These are phyloP conservation scores for Bradypodion pumilum DNA, from an alignment of 2,797 vertebrate genomes.

Conservation along the genomic window DNA sequence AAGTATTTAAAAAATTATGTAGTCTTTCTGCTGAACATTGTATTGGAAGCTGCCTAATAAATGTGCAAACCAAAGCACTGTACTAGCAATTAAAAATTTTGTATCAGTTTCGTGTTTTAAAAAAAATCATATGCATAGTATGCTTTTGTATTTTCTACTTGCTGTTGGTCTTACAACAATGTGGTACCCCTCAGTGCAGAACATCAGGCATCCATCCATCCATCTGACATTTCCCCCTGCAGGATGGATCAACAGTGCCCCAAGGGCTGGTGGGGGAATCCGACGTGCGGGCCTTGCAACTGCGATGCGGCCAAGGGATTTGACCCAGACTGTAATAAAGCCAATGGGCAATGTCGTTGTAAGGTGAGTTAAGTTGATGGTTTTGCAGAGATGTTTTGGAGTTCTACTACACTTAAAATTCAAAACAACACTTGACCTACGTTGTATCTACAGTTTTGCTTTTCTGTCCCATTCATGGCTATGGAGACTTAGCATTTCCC, in stretches of 20 bases:
- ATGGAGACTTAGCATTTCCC: background rate
- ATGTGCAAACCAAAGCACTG: background rate
- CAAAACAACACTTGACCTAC: background rate
- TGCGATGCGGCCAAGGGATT: slow-evolving; percentile 93
- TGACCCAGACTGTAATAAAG: slow-evolving; percentile 97
- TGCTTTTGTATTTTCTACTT: background rate
- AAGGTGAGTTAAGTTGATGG: slow-evolving; percentile 81
- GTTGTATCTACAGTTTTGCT: slow-evolving; percentile 16
- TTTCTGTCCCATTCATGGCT: background rate
- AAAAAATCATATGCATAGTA: background rate
- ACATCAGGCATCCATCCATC: background rate
- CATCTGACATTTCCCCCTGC: slow-evolving; percentile 46
- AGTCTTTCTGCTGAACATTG: background rate
- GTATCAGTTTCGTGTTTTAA: background rate
- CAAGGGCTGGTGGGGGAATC: slow-evolving; percentile 96
- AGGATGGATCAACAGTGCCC: slow-evolving; percentile 98
- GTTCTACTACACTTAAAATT: background rate
- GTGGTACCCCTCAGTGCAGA: background rate
- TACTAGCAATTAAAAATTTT: background rate
- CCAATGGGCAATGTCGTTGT: slow-evolving; percentile 92
- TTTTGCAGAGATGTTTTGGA: background rate
- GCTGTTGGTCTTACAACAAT: background rate
- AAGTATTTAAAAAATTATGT: background rate
- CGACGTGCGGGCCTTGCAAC: slow-evolving; percentile 94
- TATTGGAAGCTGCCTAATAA: background rate